These are phyloP conservation scores for Dermochelys coriacea DNA, from an alignment of 2,797 vertebrate species.

Conservation along the genomic window DNA sequence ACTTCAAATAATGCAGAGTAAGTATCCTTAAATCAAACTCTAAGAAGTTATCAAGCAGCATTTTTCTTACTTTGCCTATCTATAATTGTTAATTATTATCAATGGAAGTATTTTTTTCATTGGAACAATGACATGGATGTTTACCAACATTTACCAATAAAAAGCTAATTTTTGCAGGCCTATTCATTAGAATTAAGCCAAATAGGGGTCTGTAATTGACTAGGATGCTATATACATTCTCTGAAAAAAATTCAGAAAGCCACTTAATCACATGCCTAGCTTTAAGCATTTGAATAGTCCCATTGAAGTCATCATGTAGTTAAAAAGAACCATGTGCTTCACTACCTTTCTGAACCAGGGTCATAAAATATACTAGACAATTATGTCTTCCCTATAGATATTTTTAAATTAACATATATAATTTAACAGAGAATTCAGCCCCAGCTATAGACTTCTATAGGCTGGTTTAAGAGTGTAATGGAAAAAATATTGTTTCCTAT, in stretches of 20 bases:
- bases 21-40: background rate
- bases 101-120: background rate
- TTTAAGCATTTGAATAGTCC: constrained; percentile 9
- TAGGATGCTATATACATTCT: background rate
- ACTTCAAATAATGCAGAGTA: background rate
- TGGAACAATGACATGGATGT: background rate
- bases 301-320: background rate
- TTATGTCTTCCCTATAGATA: background rate
- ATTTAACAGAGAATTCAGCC: background rate
- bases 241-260: background rate
- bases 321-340: background rate
- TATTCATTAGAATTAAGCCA: background rate
- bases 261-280: background rate
- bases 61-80: background rate
- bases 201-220: background rate
- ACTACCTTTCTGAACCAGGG: background rate
- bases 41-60: background rate
- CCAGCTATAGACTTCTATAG: background rate
- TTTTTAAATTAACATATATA: background rate
- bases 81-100: background rate
- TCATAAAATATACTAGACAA: background rate
- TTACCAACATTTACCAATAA: background rate
- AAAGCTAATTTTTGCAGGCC: background rate
- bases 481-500: background rate
- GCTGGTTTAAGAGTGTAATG: background rate